phyloP scores from a whole-genome alignment of 2,113 vertebrate genomes.

The Lepus europaeus region DNA sequence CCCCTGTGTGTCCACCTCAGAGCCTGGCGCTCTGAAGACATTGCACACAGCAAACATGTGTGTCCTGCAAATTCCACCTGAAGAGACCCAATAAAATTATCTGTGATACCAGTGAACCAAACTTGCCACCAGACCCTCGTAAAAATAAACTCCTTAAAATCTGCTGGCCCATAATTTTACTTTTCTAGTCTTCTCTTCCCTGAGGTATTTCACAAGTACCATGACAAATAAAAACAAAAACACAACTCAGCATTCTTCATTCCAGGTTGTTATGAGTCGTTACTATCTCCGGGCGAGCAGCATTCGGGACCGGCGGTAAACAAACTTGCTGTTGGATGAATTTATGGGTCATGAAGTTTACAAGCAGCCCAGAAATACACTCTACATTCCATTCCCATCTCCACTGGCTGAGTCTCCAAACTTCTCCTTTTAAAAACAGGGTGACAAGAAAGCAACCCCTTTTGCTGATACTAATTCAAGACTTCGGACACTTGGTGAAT shows the following conservation, averaged over 20 bases:
- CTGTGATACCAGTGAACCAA: not conserved
- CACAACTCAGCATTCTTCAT: slow-evolving; percentile 26
- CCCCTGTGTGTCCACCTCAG: not conserved
- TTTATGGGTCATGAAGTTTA: slow-evolving; percentile 72
- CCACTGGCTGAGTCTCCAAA: slow-evolving; percentile 69
- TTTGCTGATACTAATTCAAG: slow-evolving; percentile 18
- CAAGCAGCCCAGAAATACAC: slow-evolving; percentile 50
- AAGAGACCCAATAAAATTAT: not conserved
- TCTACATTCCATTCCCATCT: not conserved
- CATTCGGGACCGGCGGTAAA: slow-evolving; percentile 54
- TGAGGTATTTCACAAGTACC: slow-evolving; percentile 3
- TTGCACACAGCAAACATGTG: not conserved
- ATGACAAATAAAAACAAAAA: not conserved
- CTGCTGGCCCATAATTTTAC: not conserved
- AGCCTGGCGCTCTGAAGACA: not conserved
- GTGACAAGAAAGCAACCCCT: slow-evolving; percentile 60
- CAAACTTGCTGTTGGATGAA: slow-evolving; percentile 63
- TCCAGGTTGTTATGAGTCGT: slow-evolving; percentile 51
- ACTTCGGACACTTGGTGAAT: slow-evolving; percentile 54
- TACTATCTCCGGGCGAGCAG: slow-evolving; percentile 38
- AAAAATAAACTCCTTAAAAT: slow-evolving; percentile 57
- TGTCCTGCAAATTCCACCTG: not conserved
- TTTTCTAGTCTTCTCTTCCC: slow-evolving; percentile 45
- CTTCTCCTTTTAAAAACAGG: slow-evolving; percentile 62
- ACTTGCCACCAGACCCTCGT: slow-evolving; percentile 37